These are phyloP conservation scores for Solen grandis DNA, from an alignment of 1,140 invertebrate species.

Conservation along the genomic window DNA sequence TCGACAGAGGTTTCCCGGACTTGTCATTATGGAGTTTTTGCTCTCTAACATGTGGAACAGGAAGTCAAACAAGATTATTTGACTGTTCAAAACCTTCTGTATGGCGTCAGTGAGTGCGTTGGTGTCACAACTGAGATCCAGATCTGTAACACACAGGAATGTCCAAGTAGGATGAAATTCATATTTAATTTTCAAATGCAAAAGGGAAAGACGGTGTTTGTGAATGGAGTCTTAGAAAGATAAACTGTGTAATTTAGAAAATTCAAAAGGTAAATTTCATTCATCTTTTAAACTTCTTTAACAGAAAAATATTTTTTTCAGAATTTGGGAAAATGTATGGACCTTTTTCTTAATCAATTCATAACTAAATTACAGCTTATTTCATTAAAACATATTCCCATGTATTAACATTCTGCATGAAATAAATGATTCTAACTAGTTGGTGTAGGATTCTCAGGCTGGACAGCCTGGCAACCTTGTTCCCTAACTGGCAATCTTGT, in stretches of 20 bases:
- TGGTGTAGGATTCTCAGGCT: slow-evolving; percentile 23
- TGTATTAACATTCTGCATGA: not conserved
- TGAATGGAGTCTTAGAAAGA: no score
- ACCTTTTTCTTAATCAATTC: no score
- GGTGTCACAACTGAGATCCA: not conserved
- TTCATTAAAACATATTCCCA: not conserved
- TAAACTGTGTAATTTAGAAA: no score
- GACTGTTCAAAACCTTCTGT: slow-evolving; percentile 56
- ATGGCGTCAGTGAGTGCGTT: slow-evolving; percentile 44
- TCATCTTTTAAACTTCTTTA: not conserved
- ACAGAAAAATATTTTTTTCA: not conserved
- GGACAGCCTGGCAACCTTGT: slow-evolving; percentile 14
- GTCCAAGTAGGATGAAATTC: slow-evolving; percentile 33
- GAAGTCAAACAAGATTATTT: slow-evolving; percentile 37
- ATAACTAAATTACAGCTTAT: not conserved
- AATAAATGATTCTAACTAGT: no score
- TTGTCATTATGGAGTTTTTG: slow-evolving; percentile 51
- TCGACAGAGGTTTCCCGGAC: slow-evolving; percentile 58
- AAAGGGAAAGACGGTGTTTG: no score
- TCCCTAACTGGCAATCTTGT: no score
- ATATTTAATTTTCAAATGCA: no score
- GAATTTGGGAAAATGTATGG: no score
- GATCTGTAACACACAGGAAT: not conserved
- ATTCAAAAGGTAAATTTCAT: no score
- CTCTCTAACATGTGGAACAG: slow-evolving; percentile 57